Base-by-base conservation (phyloP, 2,797 vertebrate genomes). In the Apogon hyalosoma region DNA sequence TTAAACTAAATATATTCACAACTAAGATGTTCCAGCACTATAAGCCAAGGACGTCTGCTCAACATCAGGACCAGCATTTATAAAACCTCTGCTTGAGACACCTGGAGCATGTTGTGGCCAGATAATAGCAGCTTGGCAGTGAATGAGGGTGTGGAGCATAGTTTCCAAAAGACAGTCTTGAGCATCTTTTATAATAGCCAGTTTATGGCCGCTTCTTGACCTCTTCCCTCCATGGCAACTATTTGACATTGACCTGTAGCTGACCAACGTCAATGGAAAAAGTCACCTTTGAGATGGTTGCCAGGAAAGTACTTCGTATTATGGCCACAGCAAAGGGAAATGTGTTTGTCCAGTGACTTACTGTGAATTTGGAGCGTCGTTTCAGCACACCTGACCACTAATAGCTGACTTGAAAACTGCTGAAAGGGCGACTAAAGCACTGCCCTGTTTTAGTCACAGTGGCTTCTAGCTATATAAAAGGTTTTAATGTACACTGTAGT, bases 251-350 rank as follows among this genome's bases (percentile, higher is more conserved):
- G 84, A 86, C 83, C 82, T 75, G 72, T 52, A 66, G 77, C 80
- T 86, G 83, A 88, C 80, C 79, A 83, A 68, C 66, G 68, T 58
- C 52, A 70, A 61, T 70, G 70, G 41, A 63, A 73, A 86, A 82
- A 69, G 15, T 57, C 42, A 63, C 73, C 74, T 74, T 77, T 72
- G 53, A 73, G 45, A 59, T 11, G 28, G 36, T 50, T 77, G 84
- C 84, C 77, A 87, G 81, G 79, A 86, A 88, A 87, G 74, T 75
- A 68, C 65, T 84, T 81, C 82, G 71, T 72, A 65, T 79, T 63
- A 62, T 24, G 60, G 59, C 63, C 59, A 66, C 51, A 52, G 47
- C 9, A 2, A 46, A 45, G 63, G 78, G 70, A 86, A 79, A 77
- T 63, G 66, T 63, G 69, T 75, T 82, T 63, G 67, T 80, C 73